phyloP scores from a whole-genome alignment of 2,113 vertebrate genomes.

The Neotragus moschatus region DNA sequence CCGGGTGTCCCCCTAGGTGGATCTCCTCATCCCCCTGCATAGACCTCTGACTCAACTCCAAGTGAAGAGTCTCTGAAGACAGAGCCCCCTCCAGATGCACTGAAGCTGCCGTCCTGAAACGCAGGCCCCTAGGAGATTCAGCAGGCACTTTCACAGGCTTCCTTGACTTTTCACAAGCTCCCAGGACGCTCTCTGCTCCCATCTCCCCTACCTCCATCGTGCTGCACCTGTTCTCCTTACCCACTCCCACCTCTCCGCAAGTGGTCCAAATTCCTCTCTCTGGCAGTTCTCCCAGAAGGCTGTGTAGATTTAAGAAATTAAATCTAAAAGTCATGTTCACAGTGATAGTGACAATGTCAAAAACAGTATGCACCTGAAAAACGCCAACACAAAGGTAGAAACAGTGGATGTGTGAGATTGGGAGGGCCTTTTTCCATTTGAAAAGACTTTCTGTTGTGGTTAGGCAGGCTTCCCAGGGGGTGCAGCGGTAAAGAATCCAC shows the following conservation, averaged over 20 bases:
- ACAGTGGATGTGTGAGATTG: neutral
- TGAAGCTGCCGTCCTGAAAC: neutral
- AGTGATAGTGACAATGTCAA: neutral
- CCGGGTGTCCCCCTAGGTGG: rapidly evolving
- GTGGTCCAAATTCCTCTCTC: neutral
- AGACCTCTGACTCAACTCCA: neutral
- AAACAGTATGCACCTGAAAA: neutral
- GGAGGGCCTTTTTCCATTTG: neutral
- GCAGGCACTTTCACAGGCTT: neutral
- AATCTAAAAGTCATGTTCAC: neutral
- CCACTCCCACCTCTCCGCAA: rapidly evolving
- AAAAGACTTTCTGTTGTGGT: neutral
- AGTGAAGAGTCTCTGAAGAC: neutral
- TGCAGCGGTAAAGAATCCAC: neutral
- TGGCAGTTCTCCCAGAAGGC: neutral
- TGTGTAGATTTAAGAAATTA: neutral
- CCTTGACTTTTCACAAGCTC: neutral
- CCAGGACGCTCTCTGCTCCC: neutral
- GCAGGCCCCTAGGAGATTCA: rapidly evolving
- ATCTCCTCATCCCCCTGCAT: neutral
- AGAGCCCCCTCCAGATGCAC: neutral
- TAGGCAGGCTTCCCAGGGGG: neutral
- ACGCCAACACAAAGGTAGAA: neutral
- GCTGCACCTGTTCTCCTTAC: neutral
- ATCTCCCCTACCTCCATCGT: neutral